phyloP scores from a whole-genome alignment of 1,140 invertebrate genomes.

The Plodia interpunctella region DNA sequence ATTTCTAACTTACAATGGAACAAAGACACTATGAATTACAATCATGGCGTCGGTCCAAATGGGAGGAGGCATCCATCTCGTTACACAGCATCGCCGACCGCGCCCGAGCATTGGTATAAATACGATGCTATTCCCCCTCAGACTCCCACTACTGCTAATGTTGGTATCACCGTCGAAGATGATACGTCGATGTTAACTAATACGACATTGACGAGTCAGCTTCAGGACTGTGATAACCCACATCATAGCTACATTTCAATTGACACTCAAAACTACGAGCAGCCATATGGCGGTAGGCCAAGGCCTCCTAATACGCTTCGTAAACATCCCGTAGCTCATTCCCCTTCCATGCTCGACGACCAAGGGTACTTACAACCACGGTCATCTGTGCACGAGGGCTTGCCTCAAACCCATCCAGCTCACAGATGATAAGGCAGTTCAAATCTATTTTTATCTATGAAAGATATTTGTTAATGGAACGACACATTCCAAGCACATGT shows the following conservation, averaged over 20 bases:
- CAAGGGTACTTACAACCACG: conserved; percentile 75
- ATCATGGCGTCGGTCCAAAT: conserved; percentile 66
- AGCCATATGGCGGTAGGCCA: conserved; percentile 62
- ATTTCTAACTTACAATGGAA: conserved; percentile 78
- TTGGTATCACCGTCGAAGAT: conserved; percentile 62
- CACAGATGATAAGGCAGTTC: conserved; percentile 65
- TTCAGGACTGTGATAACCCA: conserved; percentile 68
- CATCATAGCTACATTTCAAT: conserved; percentile 76
- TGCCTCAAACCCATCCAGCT: conserved; percentile 68
- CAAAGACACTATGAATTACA: conserved; percentile 71
- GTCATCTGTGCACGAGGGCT: conserved; percentile 68
- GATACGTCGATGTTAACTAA: conserved; percentile 74
- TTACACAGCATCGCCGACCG: conserved; percentile 75
- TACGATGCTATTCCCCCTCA: conserved; percentile 75
- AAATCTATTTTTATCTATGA: conserved; percentile 57
- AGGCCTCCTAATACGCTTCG: conserved; percentile 62
- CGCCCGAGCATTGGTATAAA: conserved; percentile 75
- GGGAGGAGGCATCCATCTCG: conserved; percentile 68
- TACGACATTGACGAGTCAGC: conserved; percentile 72
- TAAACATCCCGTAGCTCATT: conserved; percentile 57
- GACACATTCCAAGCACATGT: conserved; percentile 70
- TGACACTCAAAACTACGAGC: conserved; percentile 74
- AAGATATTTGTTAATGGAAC: conserved; percentile 68
- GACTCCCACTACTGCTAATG: conserved; percentile 51
- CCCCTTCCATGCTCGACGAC: conserved; percentile 70